phyloP scores from a whole-genome alignment of 2,113 vertebrate genomes.

The Notechis scutatus region DNA sequence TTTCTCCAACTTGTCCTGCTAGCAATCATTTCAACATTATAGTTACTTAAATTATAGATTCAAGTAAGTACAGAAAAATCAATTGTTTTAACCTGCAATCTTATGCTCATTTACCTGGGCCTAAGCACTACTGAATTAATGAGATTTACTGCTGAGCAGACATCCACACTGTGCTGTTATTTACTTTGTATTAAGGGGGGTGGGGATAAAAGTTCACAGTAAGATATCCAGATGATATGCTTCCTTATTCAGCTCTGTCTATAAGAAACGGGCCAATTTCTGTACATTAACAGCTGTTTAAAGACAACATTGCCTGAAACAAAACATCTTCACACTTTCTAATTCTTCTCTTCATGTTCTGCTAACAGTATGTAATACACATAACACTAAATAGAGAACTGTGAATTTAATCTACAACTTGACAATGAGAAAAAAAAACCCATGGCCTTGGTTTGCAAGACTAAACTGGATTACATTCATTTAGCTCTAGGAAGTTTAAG shows the following conservation, averaged over 20 bases:
- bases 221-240: slow-evolving; percentile 21
- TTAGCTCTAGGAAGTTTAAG: slow-evolving; percentile 60
- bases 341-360: neutral
- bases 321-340: slow-evolving; percentile 49
- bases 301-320: slow-evolving; percentile 46
- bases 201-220: neutral
- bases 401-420: slow-evolving; percentile 8
- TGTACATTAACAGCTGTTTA: slow-evolving; percentile 15
- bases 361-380: slow-evolving; percentile 26
- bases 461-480: slow-evolving; percentile 48
- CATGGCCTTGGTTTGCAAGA: slow-evolving; percentile 33
- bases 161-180: neutral
- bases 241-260: slow-evolving; percentile 12
- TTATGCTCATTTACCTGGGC: neutral
- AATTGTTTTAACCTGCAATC: slow-evolving; percentile 20
- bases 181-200: neutral
- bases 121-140: neutral
- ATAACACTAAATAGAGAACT: slow-evolving; percentile 24
- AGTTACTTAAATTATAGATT: neutral
- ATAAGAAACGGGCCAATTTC: slow-evolving; percentile 20
- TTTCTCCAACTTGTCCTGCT: neutral
- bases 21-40: neutral
- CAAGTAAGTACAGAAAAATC: slow-evolving; percentile 25
- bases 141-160: neutral
- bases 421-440: slow-evolving; percentile 37